Base-by-base conservation (phyloP, 2,888 invertebrate species). In the Ennomos quercinarius region DNA sequence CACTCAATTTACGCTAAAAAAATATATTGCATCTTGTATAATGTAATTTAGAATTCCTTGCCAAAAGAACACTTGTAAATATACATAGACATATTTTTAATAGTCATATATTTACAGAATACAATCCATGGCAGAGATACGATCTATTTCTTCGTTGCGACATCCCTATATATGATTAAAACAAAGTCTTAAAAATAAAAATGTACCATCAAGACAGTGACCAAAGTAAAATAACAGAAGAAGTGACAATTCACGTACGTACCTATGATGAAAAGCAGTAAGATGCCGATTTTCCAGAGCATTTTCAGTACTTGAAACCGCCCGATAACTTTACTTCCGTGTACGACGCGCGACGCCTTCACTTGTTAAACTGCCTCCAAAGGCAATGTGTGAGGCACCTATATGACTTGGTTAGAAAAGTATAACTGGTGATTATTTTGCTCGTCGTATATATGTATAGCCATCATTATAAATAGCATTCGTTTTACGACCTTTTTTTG, bases 201-300 rank as follows among this genome's bases (percentile, higher is more conserved):
- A 41, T 3, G 17, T 17, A 3, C 8, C 12, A 4, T 17, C 6
- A 9, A 12, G 42, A 40, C 11, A 2, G 11, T 36, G 9, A 11
- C 8, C 3, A 45, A 45, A 36, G 3, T 17, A 37, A 27, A 5
- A 37, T 17, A 27, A 2, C 12, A 40, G 27, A 40, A 51, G 17
- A 41, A 27, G 1, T 6, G 27, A 41, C 43, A 5, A 10, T 10
- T 1, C 17, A 27, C 27, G 27, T 27, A 53, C 58, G 5, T 59
- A 59, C 58, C 58, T 27, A 59, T 41, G 9, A 54, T 12, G 12
- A 2, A 40, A 8, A 53, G n/a, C 12, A 59, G n/a, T 3, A 39
- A 12, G 1, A 49, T 9, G 11, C 39, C 47, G 1, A 44, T 37
- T 44, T 17, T 58, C 58, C 47, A 58, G 40, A 45, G 17, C 58